Percentiles rank a stretch among this genome's conserved stretches.
phyloP scores from a whole-genome alignment of 2,888 invertebrate genomes.

The Troglohyphantes excavatus region DNA sequence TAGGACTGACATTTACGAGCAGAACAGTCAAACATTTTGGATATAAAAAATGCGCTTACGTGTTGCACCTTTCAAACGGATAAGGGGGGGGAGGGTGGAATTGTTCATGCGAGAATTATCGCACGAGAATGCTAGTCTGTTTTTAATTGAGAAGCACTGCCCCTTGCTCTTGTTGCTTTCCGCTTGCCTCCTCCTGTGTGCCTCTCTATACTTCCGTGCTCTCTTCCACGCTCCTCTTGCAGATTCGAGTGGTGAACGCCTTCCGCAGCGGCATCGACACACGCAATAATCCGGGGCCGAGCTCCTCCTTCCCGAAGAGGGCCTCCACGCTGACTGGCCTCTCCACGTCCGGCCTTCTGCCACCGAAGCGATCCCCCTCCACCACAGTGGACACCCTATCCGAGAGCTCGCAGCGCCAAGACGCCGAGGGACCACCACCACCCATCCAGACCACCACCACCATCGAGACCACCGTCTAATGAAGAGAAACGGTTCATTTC shows the following conservation, averaged over 20 bases:
- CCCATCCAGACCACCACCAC: constrained; percentile 10
- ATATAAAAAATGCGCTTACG: too few species aligned
- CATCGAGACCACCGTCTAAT: constrained; percentile 58
- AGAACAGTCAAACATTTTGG: too few species aligned
- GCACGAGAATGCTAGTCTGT: too few species aligned
- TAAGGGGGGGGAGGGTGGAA: too few species aligned
- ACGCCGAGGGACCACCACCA: neutral
- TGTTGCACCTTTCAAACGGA: too few species aligned
- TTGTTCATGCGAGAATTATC: too few species aligned
- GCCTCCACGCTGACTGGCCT: constrained; percentile 90
- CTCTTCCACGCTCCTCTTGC: constrained; percentile 82
- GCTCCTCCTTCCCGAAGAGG: constrained; percentile 96
- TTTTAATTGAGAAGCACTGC: neutral
- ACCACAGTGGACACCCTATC: constrained; percentile 35
- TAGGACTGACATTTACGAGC: too few species aligned
- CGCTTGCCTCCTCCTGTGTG: neutral
- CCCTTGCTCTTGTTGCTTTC: neutral
- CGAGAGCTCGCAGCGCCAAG: neutral
- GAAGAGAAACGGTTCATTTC: neutral
- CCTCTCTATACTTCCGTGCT: neutral
- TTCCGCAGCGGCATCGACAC: constrained; percentile 99
- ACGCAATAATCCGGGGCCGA: constrained; percentile 95
- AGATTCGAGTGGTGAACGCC: constrained; percentile 99
- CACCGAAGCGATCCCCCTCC: constrained; percentile 33
- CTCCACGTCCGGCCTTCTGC: constrained; percentile 86